Evolutionary conservation across 2,888 invertebrate species (phyloP), one percentile per base, ranked within the genome.

Genomic region (Cantharis rustica): DNA sequence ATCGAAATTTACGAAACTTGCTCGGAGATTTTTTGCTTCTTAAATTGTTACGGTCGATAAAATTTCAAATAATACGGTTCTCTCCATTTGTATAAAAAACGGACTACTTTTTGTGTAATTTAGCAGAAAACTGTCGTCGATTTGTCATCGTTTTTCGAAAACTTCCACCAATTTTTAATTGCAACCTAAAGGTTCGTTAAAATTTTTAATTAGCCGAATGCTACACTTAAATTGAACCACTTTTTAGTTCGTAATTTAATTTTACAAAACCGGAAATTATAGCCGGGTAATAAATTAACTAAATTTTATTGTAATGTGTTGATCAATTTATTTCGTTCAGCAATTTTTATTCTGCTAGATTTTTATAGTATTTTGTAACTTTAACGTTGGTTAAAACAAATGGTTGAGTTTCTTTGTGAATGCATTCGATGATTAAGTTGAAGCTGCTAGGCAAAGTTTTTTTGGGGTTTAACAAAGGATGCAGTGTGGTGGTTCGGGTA

Each of bases 391-490:
- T 16, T 26, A 64, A 72, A 73, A 76, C 70, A 73, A 76, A 76
- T 69, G 64, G 68, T n/a, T 62, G 66, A 47, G 16, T 75, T 20
- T 20, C 73, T 69, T 68, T 20, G 79, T 23, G 76, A 80, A 80
- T 81, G 82, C 82, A 82, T 82, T 82, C 81, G 82, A 82, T 82
- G 82, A 82, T 82, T 82, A 81, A 81, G 79, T 81, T 77, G 79
- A 77, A 77, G 61, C 69, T 78, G 75, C 80, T 31, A 72, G 71
- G 71, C 62, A 69, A 64, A 69, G 78, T 75, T 75, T 71, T n/a
- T 75, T 68, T 17, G 64, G 23, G 71, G 64, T 68, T 78, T 79
- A 73, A 80, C 75, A 78, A 79, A 76, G 78, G 75, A 78, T 69
- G 78, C 20, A 23, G 72, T 69, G 80, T 20, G 64, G 72, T 69